These are phyloP conservation scores for Drosophila cognata DNA, from an alignment of 2,888 invertebrate species.

Conservation along the genomic window DNA sequence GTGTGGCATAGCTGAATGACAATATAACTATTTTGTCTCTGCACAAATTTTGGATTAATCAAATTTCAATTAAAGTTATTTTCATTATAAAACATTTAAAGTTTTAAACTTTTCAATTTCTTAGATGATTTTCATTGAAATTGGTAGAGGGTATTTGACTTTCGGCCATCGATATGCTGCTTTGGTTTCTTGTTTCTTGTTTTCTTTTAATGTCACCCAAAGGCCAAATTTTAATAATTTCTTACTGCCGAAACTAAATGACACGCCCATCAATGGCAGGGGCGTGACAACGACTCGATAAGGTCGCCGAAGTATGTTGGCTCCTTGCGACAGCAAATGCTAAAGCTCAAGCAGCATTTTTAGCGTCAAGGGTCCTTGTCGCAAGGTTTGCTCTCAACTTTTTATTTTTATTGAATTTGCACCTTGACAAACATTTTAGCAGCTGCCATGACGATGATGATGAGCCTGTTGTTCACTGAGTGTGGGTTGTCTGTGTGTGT, in stretches of 20 bases:
- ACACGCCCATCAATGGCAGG: constrained; percentile 53
- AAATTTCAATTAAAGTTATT: not conserved
- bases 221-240: constrained; percentile 76
- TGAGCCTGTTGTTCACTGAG: constrained; percentile 40
- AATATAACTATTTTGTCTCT: not conserved
- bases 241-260: constrained; percentile 52
- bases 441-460: constrained; percentile 46
- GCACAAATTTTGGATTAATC: not conserved
- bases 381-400: constrained; percentile 35
- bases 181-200: constrained; percentile 7
- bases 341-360: constrained; percentile 36
- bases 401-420: constrained; percentile 80
- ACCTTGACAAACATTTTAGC: constrained; percentile 76
- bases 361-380: constrained; percentile 18
- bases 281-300: constrained; percentile 79
- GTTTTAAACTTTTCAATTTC: not conserved
- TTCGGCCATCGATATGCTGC: not conserved
- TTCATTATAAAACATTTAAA: not conserved
- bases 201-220: constrained; percentile 66
- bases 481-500: not conserved
- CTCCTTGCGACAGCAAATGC: constrained; percentile 43
- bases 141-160: not conserved
- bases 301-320: constrained; percentile 65
- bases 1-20: not conserved
- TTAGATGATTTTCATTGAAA: not conserved